A percentile compares a stretch with the other conserved stretches of the same genome.
Evolutionary conservation across 2,888 invertebrate species (phyloP).

Genomic region (Campoplex capitator): DNA sequence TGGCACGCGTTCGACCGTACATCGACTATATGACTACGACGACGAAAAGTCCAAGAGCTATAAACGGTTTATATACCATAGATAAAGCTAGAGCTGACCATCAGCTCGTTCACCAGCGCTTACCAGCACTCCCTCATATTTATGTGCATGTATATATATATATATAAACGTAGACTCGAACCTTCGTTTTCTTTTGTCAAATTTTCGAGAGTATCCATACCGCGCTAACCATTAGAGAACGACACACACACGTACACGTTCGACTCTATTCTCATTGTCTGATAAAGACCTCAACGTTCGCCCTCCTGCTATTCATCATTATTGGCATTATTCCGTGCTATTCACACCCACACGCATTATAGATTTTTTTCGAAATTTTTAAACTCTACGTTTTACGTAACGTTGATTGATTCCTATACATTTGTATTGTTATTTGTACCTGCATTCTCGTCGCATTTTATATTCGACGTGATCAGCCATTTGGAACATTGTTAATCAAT

Average conservation of each 20-base stretch:
- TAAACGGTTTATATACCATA: conserved; percentile 49
- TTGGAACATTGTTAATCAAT: neutral
- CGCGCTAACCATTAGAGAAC: conserved; percentile 76
- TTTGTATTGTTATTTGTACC: neutral
- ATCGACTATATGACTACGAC: conserved; percentile 41
- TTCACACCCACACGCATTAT: conserved; percentile 32
- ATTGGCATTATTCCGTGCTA: conserved; percentile 55
- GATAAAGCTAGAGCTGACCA: conserved; percentile 58
- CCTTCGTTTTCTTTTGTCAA: conserved; percentile 52
- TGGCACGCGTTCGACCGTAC: conserved; percentile 55
- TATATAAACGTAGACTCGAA: neutral
- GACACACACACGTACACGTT: conserved; percentile 60
- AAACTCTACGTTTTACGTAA: conserved; percentile 5
- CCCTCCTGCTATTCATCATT: conserved; percentile 72
- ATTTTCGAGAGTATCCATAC: conserved; percentile 67
- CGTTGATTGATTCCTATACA: neutral
- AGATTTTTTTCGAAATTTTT: conserved; percentile 6
- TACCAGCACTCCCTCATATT: neutral
- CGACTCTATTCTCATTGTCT: conserved; percentile 77
- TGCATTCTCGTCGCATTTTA: neutral
- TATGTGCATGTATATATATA: neutral
- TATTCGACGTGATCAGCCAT: neutral
- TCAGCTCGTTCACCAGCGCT: conserved; percentile 35
- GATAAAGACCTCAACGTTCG: conserved; percentile 75
- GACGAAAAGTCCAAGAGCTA: conserved; percentile 31